These are phyloP conservation scores for Camponotus fellah DNA, from an alignment of 2,888 invertebrate genomes.

Conservation along the genomic window DNA sequence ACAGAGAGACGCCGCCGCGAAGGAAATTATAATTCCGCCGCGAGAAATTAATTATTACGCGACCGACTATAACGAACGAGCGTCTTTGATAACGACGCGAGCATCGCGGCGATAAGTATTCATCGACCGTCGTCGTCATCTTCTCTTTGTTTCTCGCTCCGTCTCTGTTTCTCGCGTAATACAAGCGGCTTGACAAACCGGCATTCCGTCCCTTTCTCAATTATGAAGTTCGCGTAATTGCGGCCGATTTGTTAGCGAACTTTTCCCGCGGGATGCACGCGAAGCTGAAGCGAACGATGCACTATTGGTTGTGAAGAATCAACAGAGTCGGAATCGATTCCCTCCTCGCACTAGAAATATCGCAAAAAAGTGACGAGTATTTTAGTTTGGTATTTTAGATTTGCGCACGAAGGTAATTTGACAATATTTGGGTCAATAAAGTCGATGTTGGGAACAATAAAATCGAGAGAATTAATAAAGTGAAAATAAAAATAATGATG, in stretches of 20 bases:
- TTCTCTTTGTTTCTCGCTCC: constrained; percentile 24
- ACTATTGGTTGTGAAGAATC: constrained; percentile 12
- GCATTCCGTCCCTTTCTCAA: constrained; percentile 33
- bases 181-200: constrained; percentile 39
- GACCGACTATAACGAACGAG: constrained; percentile 44
- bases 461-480: not conserved
- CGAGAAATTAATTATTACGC: constrained; percentile 57
- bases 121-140: constrained; percentile 31
- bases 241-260: constrained; percentile 31
- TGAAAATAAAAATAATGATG: not conserved
- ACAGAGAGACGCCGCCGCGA: constrained; percentile 26
- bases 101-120: constrained; percentile 43
- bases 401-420: not conserved
- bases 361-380: not conserved
- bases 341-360: not conserved
- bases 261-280: constrained; percentile 1
- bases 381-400: not conserved
- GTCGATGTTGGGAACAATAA: not conserved
- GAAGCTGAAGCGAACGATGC: not conserved
- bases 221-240: constrained; percentile 45
- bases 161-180: not conserved
- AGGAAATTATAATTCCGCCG: constrained; percentile 53
- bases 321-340: not conserved
- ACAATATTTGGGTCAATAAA: not conserved
- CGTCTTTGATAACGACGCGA: constrained; percentile 45